Conservation (phyloP, 2,888 invertebrate species). For the Punctoribates punctum region DNA sequence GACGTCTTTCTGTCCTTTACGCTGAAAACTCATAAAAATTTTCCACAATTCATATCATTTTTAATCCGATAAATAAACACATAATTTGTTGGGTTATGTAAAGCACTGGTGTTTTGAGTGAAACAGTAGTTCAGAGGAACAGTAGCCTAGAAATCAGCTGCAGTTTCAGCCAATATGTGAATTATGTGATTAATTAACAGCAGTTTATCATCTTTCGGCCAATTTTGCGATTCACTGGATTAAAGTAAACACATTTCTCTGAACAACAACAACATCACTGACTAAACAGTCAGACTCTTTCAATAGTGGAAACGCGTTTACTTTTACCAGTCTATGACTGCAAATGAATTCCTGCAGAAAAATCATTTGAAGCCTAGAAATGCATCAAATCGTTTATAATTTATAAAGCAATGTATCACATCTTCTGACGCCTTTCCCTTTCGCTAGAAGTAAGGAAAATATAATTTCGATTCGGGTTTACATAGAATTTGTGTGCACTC, state of each 20-base stretch:
- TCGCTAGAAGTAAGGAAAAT: not conserved
- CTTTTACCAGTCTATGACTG: not conserved
- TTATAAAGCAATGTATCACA: conserved; percentile 23
- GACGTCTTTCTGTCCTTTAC: not conserved
- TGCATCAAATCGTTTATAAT: conserved; percentile 9
- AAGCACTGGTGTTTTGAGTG: too few relatives aligned
- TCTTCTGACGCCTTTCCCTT: not conserved
- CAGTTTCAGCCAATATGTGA: conserved; percentile 1
- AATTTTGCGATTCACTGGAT: conserved; percentile 21
- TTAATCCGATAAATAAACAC: conserved; percentile 14
- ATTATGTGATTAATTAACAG: conserved; percentile 25
- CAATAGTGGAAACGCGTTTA: not conserved
- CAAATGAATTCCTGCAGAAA: not conserved
- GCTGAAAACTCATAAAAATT: not conserved
- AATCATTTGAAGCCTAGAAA: not conserved
- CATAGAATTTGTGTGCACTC: not conserved
- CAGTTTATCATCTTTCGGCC: conserved; percentile 15
- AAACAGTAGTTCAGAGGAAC: not conserved
- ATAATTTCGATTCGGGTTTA: not conserved
- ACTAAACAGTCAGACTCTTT: not conserved
- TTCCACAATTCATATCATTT: conserved; percentile 1
- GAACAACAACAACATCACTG: too few relatives aligned
- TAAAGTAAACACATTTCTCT: not conserved
- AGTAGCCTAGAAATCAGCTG: too few relatives aligned
- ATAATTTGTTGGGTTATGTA: not conserved